Evolutionary conservation across 23 tunicate genomes (phyloP).

Genomic region (Phallusia fumigata): DNA sequence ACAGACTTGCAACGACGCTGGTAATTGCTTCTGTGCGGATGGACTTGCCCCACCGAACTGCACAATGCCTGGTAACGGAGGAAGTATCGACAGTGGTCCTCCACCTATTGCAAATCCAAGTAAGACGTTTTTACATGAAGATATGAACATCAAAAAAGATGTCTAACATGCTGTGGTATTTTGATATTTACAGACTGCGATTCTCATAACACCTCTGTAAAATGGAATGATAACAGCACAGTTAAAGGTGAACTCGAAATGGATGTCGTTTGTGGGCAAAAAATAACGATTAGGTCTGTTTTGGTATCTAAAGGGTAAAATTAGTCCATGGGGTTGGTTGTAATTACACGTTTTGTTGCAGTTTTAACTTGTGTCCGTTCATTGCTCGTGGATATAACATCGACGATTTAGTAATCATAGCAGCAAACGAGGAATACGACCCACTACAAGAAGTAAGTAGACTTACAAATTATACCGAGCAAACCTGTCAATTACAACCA

Average conservation of each 20-base stretch:
- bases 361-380: constrained; percentile 6
- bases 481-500: background rate
- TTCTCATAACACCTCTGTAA: background rate
- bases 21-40: background rate
- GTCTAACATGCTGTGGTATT: no score
- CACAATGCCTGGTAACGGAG: background rate
- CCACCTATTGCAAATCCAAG: background rate
- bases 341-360: background rate
- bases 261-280: background rate
- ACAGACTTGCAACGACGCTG: constrained; percentile 6
- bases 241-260: background rate
- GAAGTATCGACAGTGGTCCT: constrained; percentile 6
- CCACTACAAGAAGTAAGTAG: background rate
- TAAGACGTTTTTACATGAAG: background rate
- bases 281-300: background rate
- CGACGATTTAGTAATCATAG: background rate
- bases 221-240: no score
- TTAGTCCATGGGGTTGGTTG: no score
- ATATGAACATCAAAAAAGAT: no score
- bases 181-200: background rate
- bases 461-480: no score
- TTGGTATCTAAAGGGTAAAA: no score
- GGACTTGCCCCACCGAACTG: background rate
- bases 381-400: background rate
- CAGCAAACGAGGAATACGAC: background rate